Base-by-base conservation (phyloP, 2,113 vertebrate genomes). In the Limanda limanda region DNA sequence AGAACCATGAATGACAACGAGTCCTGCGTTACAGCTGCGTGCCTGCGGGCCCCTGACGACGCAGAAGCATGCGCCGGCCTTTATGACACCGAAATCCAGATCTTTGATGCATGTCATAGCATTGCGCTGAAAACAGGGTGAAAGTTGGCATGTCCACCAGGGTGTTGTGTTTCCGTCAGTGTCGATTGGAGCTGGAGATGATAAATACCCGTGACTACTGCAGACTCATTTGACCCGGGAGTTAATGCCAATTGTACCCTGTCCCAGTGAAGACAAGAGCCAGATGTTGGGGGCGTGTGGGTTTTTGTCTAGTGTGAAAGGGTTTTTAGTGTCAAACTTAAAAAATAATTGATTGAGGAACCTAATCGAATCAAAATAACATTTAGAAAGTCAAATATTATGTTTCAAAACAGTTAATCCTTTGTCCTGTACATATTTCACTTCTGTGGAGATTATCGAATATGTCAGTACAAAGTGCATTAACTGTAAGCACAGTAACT, bases 361-460 rank as follows among this genome's bases (percentile, higher is more conserved):
- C 23, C 24, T 3, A 27, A 62, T 20, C n/a, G n/a, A 48, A 40
- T 75, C 24, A 59, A 65, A 60, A 47, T 67, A 24, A 67, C 35
- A 45, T 81, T 54, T 59, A 60, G 17, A 56, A 55, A 31, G 24
- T 61, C 25, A 23, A 57, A 55, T 55, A 71, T 25, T 59, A 71
- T 25, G 12, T 55, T 64, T 61, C 18, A 27, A 42, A 7, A 21
- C 9, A 21, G 9, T 37, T 37, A 59, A 21, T 48, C 12, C 21
- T 64, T 59, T 40, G 17, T 71, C 40, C 14, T 18, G 54, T 14
- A 45, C n/a, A 48, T 18, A 48, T 48, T 60, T 23, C 9, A 21
- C 7, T 17, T 37, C n/a, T 54, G 10, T 71, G 11, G 15, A 21
- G 11, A 42, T 68, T 2, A 37, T 15, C 66, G 23, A 64, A 68